Conservation (phyloP, 2,888 invertebrate species). For the Slavum lentiscoides region DNA sequence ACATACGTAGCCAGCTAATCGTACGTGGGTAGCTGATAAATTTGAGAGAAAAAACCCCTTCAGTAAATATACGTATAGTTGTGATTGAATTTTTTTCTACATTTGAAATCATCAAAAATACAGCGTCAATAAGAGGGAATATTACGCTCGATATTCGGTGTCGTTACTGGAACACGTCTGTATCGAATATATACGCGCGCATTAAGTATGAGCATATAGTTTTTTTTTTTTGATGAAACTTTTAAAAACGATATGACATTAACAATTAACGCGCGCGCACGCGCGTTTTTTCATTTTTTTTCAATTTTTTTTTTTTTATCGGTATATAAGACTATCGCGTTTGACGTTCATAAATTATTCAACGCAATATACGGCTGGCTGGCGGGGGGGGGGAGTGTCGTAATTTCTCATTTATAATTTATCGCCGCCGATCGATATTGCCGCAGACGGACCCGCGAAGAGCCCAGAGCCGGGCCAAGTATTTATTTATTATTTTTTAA, state of each 20-base stretch:
- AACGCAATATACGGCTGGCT: background rate
- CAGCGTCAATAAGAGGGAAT: too few species aligned
- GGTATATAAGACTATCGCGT: background rate
- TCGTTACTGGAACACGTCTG: too few species aligned
- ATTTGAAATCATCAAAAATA: too few species aligned
- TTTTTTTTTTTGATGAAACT: background rate
- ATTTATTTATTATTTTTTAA: slow-evolving; percentile 34
- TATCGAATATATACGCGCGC: background rate
- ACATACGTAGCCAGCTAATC: too few species aligned
- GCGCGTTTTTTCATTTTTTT: slow-evolving; percentile 17
- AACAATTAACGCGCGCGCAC: slow-evolving; percentile 27
- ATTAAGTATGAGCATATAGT: background rate
- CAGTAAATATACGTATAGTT: background rate
- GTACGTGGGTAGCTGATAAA: too few species aligned
- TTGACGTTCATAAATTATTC: slow-evolving; percentile 39
- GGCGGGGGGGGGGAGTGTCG: background rate
- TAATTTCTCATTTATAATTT: slow-evolving; percentile 41
- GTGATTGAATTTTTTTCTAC: too few species aligned
- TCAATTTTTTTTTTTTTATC: background rate
- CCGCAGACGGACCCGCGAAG: background rate
- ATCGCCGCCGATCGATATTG: slow-evolving; percentile 36
- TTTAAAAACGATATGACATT: slow-evolving; percentile 20
- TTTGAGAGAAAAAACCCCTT: too few species aligned
- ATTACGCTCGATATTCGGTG: too few species aligned
- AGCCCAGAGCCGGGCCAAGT: background rate